Evolutionary conservation across 2,113 vertebrate genomes (phyloP).

Genomic region (Bufo gargarizans): DNA sequence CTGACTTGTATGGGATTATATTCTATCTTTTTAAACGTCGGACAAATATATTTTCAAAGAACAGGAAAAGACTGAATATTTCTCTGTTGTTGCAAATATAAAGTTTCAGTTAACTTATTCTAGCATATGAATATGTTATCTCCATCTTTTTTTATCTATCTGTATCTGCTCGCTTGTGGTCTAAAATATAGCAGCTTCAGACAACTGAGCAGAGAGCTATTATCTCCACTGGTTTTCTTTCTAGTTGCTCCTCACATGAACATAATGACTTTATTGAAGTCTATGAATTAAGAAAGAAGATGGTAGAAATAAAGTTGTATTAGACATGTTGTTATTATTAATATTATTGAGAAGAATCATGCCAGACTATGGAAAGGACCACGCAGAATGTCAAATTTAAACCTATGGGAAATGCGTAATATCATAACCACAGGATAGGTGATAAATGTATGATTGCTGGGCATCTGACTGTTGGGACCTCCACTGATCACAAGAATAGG

Average conservation of each 20-base stretch:
- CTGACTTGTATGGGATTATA: conserved; percentile 7
- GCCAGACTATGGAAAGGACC: neutral
- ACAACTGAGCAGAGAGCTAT: neutral
- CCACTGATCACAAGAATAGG: too few relatives aligned
- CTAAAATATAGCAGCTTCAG: neutral
- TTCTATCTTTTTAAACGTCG: neutral
- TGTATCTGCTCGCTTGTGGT: neutral
- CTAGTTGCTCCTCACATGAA: neutral
- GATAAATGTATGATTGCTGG: too few relatives aligned
- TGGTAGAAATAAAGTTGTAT: neutral
- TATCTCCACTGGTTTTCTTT: neutral
- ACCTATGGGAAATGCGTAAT: neutral
- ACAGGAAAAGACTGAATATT: neutral
- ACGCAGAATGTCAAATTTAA: neutral
- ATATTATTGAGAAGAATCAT: neutral
- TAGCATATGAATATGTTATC: conserved; percentile 9
- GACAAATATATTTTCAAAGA: conserved; percentile 28
- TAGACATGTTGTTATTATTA: neutral
- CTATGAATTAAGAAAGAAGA: neutral
- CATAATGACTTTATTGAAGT: neutral
- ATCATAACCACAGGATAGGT: too few relatives aligned
- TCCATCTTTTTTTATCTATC: neutral
- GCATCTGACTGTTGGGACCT: too few relatives aligned
- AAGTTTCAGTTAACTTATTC: conserved; percentile 1
- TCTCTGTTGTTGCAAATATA: conserved; percentile 14